Evolutionary conservation across 2,113 vertebrate genomes (phyloP).

Genomic region (Odobenus rosmarus): DNA sequence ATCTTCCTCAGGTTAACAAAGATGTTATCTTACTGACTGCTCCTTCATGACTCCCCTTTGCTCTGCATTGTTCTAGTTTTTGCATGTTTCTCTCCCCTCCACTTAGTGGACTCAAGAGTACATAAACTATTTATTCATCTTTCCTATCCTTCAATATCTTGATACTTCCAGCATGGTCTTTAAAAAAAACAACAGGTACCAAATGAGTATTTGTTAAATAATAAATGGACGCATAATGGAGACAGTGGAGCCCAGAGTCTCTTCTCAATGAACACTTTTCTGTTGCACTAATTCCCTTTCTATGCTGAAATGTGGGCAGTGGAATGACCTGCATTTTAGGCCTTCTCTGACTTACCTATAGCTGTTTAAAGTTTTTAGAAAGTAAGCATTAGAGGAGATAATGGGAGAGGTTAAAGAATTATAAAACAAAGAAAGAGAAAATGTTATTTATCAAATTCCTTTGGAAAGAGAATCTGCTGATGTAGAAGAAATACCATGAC

Average conservation of each 20-base stretch:
- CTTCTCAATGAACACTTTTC: neutral
- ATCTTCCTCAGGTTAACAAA: neutral
- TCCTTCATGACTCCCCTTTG: rapidly evolving
- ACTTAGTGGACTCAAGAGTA: neutral
- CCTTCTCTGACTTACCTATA: neutral
- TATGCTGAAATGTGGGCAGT: neutral
- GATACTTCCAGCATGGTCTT: neutral
- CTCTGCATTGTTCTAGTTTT: neutral
- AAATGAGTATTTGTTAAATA: neutral
- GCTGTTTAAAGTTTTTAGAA: constrained; percentile 14
- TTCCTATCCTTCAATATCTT: neutral
- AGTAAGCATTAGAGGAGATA: neutral
- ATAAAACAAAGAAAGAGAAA: neutral
- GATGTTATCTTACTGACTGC: neutral
- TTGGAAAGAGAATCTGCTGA: neutral
- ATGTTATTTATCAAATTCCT: neutral
- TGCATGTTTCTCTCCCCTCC: neutral
- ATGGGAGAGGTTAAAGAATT: neutral
- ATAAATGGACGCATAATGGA: neutral
- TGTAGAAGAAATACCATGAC: neutral
- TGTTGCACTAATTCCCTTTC: neutral
- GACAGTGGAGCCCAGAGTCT: neutral
- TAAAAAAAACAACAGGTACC: neutral
- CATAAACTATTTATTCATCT: neutral
- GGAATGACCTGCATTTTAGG: neutral